Conservation (phyloP, 2,113 vertebrate genomes). For the Labeo catla region DNA sequence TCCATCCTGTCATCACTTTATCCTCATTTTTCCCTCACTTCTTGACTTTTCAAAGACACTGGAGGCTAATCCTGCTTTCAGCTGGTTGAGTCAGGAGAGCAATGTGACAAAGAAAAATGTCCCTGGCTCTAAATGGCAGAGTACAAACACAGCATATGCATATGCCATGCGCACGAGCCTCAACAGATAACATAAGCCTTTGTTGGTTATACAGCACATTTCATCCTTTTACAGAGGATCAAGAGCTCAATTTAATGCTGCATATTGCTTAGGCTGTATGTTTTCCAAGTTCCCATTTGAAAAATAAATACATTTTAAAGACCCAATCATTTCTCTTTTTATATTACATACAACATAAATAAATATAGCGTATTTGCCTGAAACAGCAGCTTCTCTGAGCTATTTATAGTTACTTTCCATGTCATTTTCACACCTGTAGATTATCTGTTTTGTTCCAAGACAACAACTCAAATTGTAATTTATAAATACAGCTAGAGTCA, state of each 20-base stretch:
- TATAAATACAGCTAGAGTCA: neutral
- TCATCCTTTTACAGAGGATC: constrained; percentile 36
- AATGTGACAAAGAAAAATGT: constrained; percentile 32
- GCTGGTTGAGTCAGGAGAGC: constrained; percentile 35
- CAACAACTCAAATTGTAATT: neutral
- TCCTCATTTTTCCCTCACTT: constrained; percentile 39
- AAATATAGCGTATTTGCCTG: neutral
- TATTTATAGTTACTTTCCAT: neutral
- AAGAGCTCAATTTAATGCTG: constrained; percentile 24
- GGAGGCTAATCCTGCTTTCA: constrained; percentile 34
- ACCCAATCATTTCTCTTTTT: neutral
- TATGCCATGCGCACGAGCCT: constrained; percentile 13
- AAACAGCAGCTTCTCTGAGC: neutral
- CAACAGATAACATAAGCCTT: constrained; percentile 18
- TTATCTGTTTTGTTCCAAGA: neutral
- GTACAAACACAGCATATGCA: constrained; percentile 25
- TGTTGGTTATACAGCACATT: constrained; percentile 26
- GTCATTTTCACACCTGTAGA: neutral
- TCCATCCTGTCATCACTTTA: constrained; percentile 29
- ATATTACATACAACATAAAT: neutral
- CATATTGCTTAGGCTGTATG: neutral
- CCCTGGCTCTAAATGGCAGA: constrained; percentile 38
- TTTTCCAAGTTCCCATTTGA: neutral
- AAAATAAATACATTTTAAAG: neutral
- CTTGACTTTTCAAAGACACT: constrained; percentile 47